Percentiles rank a stretch among this genome's conserved stretches.
Conservation (phyloP, 1,140 invertebrate genomes). For the Oscheius sp. region DNA sequence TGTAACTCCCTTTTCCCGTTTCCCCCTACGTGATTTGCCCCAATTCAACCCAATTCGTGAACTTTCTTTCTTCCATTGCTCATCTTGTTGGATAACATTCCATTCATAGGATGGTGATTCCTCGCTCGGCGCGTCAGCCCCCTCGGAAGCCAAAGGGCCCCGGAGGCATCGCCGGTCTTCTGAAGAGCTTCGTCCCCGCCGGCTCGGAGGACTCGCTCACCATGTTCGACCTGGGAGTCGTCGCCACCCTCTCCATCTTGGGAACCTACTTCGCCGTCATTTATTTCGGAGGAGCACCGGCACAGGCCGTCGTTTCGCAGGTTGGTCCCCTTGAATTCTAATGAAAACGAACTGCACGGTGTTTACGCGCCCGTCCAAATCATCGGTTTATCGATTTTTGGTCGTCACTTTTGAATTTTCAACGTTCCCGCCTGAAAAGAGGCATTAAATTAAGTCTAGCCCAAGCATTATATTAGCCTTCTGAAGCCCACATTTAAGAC, state of each 20-base stretch:
- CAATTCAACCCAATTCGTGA: too few relatives aligned
- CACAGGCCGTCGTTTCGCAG: neutral
- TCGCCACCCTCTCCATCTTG: neutral
- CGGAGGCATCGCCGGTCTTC: neutral
- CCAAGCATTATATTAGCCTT: too few relatives aligned
- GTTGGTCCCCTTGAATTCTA: too few relatives aligned
- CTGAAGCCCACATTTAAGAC: too few relatives aligned
- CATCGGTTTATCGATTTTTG: too few relatives aligned
- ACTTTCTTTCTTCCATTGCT: neutral
- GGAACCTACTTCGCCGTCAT: neutral
- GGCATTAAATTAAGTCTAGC: too few relatives aligned
- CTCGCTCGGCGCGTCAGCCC: neutral
- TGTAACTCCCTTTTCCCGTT: too few relatives aligned
- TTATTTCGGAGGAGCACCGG: neutral
- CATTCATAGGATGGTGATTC: neutral
- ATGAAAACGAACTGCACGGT: too few relatives aligned
- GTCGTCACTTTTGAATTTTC: too few relatives aligned
- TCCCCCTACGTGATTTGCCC: too few relatives aligned
- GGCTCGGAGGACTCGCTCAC: neutral
- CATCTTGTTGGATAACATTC: neutral
- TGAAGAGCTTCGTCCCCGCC: neutral
- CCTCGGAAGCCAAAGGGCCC: neutral
- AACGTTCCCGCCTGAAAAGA: too few relatives aligned
- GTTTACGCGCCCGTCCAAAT: too few relatives aligned
- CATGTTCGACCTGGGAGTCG: neutral